These are phyloP conservation scores for Zaprionus ghesquierei DNA, from an alignment of 1,140 invertebrate species.

Conservation along the genomic window DNA sequence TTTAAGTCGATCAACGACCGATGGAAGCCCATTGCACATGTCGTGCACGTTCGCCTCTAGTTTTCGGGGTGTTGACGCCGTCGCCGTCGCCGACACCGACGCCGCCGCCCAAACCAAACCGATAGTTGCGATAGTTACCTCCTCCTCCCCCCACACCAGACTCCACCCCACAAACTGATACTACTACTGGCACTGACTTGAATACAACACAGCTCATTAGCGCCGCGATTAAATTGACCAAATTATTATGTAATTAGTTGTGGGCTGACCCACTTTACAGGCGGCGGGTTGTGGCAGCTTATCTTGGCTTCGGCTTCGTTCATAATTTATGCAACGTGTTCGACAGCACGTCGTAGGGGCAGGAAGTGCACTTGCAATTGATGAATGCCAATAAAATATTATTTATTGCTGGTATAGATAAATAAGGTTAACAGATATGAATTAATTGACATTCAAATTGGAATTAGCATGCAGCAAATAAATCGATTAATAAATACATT, in stretches of 20 bases:
- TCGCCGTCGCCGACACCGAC: constrained; percentile 23
- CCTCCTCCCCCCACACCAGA: background rate
- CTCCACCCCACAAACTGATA: background rate
- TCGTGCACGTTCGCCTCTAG: constrained; percentile 31
- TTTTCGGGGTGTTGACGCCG: constrained; percentile 42
- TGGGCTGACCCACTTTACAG: constrained; percentile 64
- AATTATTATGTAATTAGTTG: constrained; percentile 81
- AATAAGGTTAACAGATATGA: background rate
- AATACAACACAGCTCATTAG: constrained; percentile 73
- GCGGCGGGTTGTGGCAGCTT: constrained; percentile 36
- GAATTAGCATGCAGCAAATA: background rate
- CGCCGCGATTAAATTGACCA: constrained; percentile 71
- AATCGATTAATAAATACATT: background rate
- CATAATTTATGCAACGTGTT: constrained; percentile 38
- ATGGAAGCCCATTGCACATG: constrained; percentile 30
- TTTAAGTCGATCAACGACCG: constrained; percentile 49
- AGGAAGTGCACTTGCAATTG: constrained; percentile 33
- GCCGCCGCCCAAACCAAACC: constrained; percentile 19
- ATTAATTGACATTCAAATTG: background rate
- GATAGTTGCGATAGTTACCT: constrained; percentile 34
- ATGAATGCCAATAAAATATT: constrained; percentile 22
- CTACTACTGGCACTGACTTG: constrained; percentile 25
- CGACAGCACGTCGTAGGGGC: constrained; percentile 25
- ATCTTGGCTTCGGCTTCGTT: constrained; percentile 34
- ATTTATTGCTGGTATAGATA: background rate